These are phyloP conservation scores for Chrysodeixis includens DNA, from an alignment of 2,888 invertebrate species.

Conservation along the genomic window DNA sequence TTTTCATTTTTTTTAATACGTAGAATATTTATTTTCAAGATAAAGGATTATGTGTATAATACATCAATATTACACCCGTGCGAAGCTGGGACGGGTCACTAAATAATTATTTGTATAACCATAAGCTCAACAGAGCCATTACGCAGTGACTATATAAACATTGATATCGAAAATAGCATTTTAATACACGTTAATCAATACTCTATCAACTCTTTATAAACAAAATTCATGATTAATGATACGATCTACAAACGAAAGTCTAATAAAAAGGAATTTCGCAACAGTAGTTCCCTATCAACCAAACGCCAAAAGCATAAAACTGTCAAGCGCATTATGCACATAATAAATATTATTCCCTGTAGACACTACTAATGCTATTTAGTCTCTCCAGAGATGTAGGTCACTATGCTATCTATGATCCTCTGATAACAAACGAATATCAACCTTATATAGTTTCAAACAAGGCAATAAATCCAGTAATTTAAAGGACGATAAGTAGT, in stretches of 20 bases:
- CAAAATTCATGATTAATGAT: slow-evolving; percentile 54
- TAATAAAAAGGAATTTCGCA: slow-evolving; percentile 71
- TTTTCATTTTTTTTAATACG: too few species aligned
- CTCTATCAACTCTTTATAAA: slow-evolving; percentile 13
- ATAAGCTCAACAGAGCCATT: not conserved
- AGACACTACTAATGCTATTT: slow-evolving; percentile 80
- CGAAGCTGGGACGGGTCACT: too few species aligned
- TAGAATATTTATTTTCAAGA: too few species aligned
- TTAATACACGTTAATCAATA: slow-evolving; percentile 31
- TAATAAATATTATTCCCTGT: slow-evolving; percentile 87
- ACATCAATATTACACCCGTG: too few species aligned
- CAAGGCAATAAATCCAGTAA: slow-evolving; percentile 66
- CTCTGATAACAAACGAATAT: slow-evolving; percentile 59
- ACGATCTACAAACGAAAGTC: slow-evolving; percentile 47
- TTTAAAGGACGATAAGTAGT: slow-evolving; percentile 25
- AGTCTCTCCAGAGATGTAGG: slow-evolving; percentile 87
- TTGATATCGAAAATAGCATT: slow-evolving; percentile 6
- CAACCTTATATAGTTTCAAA: slow-evolving; percentile 55
- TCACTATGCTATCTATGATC: slow-evolving; percentile 79
- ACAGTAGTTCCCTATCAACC: slow-evolving; percentile 76
- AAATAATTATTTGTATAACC: slow-evolving; percentile 24
- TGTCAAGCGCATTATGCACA: slow-evolving; percentile 88
- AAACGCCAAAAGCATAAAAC: slow-evolving; percentile 86
- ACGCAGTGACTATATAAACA: not conserved
- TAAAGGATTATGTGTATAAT: too few species aligned